These are phyloP conservation scores for Callospermophilus lateralis DNA, from an alignment of 2,113 vertebrate genomes.

Conservation along the genomic window DNA sequence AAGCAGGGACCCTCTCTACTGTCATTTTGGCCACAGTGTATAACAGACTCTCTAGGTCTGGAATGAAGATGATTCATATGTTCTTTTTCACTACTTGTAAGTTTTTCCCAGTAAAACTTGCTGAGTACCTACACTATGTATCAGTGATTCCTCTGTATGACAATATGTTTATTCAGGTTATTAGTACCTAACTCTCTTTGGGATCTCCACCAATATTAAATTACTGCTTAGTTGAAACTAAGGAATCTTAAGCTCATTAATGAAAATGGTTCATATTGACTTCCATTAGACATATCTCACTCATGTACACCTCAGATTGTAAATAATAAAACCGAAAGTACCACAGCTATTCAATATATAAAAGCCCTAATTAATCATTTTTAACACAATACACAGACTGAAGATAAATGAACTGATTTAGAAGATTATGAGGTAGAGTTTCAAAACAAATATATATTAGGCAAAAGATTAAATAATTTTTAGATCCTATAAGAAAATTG, in stretches of 20 bases:
- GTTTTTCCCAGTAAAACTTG: neutral
- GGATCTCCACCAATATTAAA: neutral
- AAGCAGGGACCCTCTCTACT: neutral
- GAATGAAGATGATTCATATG: rapidly evolving
- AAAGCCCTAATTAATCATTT: neutral
- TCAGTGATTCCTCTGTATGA: neutral
- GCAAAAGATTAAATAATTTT: neutral
- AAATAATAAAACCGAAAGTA: neutral
- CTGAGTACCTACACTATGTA: neutral
- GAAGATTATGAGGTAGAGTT: neutral
- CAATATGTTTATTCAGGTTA: neutral
- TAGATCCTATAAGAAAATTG: neutral
- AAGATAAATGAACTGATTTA: neutral
- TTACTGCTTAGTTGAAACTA: conserved; percentile 61
- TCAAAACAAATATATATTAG: neutral
- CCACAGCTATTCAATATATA: conserved; percentile 28
- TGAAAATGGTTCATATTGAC: neutral
- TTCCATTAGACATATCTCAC: neutral
- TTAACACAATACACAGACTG: neutral
- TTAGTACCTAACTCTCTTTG: conserved; percentile 39
- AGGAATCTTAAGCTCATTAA: conserved; percentile 14
- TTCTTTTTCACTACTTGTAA: neutral
- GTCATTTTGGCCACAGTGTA: neutral
- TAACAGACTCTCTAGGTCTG: too few species aligned
- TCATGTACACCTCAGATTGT: conserved; percentile 14